A percentile compares a stretch with the other conserved stretches of the same genome.
Conservation (phyloP, 2,113 vertebrate genomes). For the Parotia lawesii region DNA sequence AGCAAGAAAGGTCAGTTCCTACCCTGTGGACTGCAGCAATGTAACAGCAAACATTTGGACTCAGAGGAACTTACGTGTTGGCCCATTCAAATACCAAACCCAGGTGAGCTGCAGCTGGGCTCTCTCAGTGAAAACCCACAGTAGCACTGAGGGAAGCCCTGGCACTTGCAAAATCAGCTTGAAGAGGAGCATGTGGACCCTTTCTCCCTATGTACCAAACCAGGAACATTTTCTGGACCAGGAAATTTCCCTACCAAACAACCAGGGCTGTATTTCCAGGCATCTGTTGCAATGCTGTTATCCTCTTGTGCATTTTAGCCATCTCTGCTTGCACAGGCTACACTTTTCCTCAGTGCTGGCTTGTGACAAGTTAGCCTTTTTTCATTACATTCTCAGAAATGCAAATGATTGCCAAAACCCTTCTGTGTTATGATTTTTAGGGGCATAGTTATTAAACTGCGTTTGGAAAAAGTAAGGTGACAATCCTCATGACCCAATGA, state of each 20-base stretch:
- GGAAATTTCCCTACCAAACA: not conserved
- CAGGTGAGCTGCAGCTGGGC: not conserved
- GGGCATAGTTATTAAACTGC: not conserved
- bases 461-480: not conserved
- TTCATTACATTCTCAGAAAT: not conserved
- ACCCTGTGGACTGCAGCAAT: not conserved
- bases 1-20: not conserved
- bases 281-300: not conserved
- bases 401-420: not conserved
- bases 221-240: not conserved
- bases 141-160: not conserved
- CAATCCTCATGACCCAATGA: not conserved
- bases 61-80: not conserved
- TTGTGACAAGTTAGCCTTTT: not conserved
- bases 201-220: not conserved
- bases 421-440: accelerated
- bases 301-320: not conserved
- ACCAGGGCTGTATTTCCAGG: not conserved
- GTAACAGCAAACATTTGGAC: not conserved
- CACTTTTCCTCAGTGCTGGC: not conserved
- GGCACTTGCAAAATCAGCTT: not conserved
- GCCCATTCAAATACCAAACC: not conserved
- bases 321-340: not conserved
- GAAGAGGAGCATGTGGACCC: not conserved
- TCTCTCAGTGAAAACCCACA: not conserved